Evolutionary conservation across 2,888 invertebrate genomes (phyloP), one percentile per base, ranked within the genome.

Genomic region (Agrochola macilenta): DNA sequence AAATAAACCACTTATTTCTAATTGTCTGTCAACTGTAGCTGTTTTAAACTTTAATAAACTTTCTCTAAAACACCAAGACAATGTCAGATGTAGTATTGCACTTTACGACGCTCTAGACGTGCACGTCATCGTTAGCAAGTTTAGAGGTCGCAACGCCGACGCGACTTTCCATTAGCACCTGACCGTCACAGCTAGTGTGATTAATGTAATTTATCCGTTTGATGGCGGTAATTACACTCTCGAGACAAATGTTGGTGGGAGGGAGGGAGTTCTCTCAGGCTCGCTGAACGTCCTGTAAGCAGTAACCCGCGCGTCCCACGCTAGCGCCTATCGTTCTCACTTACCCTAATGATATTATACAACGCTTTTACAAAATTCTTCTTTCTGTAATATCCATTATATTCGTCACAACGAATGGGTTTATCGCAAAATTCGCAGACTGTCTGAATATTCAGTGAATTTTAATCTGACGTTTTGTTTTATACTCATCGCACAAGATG

Each of bases 121-220:
- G 88, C 89, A 88, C 87, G 91, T 88, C 78, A 78, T 78, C 75
- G 76, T 82, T 87, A 90, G 90, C 89, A 83, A 83, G 90, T 92
- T 92, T 90, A 93, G 89, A 92, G 92, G 90, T 89, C 91, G 91
- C 91, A 89, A 91, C 91, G 57, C 65, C 63, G 69, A 61, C 52
- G 87, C 89, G 91, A 90, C 89, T 93, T 94, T 94, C 93, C 93
- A 94, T 96, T 94, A 95, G 91, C 94, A 94, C 93, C 93, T 93
- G 93, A 92, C 92, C 93, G 92, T 92, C 91, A 93, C 92, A 93
- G 92, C 92, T 90, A 93, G 92, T 92, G 92, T 93, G 92, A 95
- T 95, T 94, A 95, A 95, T 96, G 92, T 93, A 94, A 95, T 95
- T 94, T 93, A 93, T 94, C 93, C 92, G 92, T 93, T 94, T 93